Evolutionary conservation across 2,797 vertebrate genomes (phyloP).

Genomic region (Corythornis leucogaster): DNA sequence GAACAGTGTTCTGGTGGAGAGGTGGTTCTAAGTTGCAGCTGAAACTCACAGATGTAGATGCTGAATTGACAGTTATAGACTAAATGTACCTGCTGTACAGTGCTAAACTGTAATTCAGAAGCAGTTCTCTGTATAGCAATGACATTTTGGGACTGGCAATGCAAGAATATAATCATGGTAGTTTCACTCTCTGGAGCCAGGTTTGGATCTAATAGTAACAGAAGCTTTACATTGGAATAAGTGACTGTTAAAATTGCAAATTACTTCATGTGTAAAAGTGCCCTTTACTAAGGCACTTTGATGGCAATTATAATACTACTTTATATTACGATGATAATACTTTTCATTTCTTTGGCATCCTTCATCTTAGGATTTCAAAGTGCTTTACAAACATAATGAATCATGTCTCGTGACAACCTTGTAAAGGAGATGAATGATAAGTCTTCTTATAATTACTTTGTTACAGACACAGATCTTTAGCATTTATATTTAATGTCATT

Average conservation of each 20-base stretch:
- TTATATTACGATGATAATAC: neutral
- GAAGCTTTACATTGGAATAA: neutral
- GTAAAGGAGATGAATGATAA: neutral
- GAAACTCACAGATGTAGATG: neutral
- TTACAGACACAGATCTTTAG: neutral
- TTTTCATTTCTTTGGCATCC: neutral
- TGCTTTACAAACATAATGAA: neutral
- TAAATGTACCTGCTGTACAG: neutral
- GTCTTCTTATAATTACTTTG: neutral
- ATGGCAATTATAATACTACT: neutral
- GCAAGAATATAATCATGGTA: neutral
- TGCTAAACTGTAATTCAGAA: neutral
- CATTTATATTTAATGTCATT: neutral
- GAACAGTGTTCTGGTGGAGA: neutral
- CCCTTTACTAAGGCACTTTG: slow-evolving; percentile 3
- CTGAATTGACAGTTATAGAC: neutral
- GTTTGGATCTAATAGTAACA: neutral
- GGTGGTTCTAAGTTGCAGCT: neutral
- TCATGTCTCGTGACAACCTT: neutral
- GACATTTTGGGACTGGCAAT: neutral
- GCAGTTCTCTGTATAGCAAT: neutral
- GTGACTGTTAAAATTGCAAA: neutral
- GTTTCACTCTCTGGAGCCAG: neutral
- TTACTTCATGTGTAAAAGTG: neutral
- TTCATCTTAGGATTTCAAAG: slow-evolving; percentile 39